Base-by-base conservation (phyloP, 2,888 invertebrate species). In the Dasysyrphus tricinctus region DNA sequence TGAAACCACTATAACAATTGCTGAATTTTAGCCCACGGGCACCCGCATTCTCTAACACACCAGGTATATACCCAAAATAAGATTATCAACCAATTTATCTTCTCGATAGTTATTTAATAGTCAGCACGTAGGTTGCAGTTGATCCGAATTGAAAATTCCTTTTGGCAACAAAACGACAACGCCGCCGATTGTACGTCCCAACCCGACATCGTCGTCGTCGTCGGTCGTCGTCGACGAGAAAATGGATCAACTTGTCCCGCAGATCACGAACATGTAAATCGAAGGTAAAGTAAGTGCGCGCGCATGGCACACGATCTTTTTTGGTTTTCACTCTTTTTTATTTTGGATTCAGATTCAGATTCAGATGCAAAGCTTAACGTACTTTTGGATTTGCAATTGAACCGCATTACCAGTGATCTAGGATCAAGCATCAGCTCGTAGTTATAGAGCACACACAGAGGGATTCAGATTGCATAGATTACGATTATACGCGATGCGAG, bases 1-100 rank as follows among this genome's bases (percentile, higher is more conserved):
- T 63, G 34, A 37, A 42, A 29, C 65, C 37, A 8, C 72, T 59
- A n/a, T n/a, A 65, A 79, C 78, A 82, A 86, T 79, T 79, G 54
- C 29, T 49, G 44, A 34, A 77, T 65, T 74, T 75, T 67, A 70
- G 81, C 86, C 86, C 86, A 82, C 86, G 82, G 86, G 82, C 70
- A 75, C 70, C 86, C 82, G 72, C 86, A 86, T 82, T 86, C 86
- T 82, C 47, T n/a, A 49, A 42, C 54, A 85, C 77, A 19, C 73
- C 14, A 12, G 11, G 24, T n/a, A 34, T n/a, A 63, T 75, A 70
- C 42, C 82, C 86, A 75, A 86, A 86, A 79, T 81, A 56, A 78
- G 82, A 82, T 82, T 79, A 86, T 86, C 86, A 65, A 75, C 82
- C 82, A 86, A 86, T 86, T 82, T 86, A 86, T 86, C 86, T 82